Evolutionary conservation across 2,888 invertebrate species (phyloP).

Genomic region (Hyppa rectilinea): DNA sequence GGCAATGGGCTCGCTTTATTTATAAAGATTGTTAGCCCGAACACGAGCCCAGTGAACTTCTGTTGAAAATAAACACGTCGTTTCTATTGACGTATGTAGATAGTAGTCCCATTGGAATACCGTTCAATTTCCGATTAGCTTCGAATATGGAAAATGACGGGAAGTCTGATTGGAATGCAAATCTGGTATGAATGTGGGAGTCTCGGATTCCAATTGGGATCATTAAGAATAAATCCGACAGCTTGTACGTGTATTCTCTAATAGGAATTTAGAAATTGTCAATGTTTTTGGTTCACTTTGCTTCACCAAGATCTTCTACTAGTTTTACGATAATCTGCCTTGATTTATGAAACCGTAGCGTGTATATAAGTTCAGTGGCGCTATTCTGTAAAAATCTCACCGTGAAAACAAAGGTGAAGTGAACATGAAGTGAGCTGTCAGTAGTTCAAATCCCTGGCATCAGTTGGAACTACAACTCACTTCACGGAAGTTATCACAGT

Average conservation of each 20-base stretch:
- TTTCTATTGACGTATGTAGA: constrained; percentile 72
- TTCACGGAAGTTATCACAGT: too few relatives aligned
- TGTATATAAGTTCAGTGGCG: neutral
- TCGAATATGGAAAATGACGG: constrained; percentile 34
- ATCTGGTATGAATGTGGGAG: constrained; percentile 45
- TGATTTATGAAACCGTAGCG: neutral
- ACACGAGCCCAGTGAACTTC: constrained; percentile 86
- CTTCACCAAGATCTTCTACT: neutral
- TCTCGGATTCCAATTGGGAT: constrained; percentile 37
- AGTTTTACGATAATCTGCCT: neutral
- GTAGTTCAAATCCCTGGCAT: too few relatives aligned
- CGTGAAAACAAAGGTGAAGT: too few relatives aligned
- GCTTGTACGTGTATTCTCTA: constrained; percentile 19
- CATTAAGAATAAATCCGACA: constrained; percentile 52
- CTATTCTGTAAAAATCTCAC: too few relatives aligned
- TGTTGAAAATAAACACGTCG: constrained; percentile 85
- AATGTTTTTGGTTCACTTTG: neutral
- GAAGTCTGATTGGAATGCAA: constrained; percentile 52
- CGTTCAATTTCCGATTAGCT: constrained; percentile 46
- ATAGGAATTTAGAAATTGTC: constrained; percentile 14
- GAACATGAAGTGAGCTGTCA: too few relatives aligned
- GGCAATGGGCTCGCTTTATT: constrained; percentile 90
- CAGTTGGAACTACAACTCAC: too few relatives aligned
- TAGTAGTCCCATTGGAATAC: constrained; percentile 51
- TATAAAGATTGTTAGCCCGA: constrained; percentile 89